Conservation (phyloP, 2,113 vertebrate genomes). For the Todiramphus saurophagus region DNA sequence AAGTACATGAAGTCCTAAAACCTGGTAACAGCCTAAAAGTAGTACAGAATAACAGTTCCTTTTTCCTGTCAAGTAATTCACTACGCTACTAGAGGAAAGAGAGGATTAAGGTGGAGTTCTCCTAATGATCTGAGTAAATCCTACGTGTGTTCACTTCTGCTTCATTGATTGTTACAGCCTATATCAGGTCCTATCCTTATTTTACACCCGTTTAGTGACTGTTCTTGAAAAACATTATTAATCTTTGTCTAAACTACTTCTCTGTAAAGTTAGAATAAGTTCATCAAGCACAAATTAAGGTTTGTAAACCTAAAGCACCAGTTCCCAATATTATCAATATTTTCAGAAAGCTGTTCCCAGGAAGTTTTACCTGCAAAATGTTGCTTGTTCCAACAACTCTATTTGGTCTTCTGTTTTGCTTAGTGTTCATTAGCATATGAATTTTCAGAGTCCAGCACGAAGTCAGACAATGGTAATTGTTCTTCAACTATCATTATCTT, state of each 20-base stretch:
- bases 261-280: background rate
- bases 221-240: background rate
- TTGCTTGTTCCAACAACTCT: conserved; percentile 36
- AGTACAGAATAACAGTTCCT: background rate
- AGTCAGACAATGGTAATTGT: conserved; percentile 33
- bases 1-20: background rate
- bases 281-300: background rate
- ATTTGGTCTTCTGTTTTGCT: conserved; percentile 52
- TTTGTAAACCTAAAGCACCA: background rate
- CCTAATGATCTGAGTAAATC: background rate
- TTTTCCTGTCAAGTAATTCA: background rate
- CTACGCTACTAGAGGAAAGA: background rate
- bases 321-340: background rate
- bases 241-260: background rate
- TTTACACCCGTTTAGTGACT: background rate
- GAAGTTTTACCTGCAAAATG: conserved; percentile 36
- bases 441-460: conserved; percentile 4
- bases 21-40: background rate
- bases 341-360: conserved; percentile 52
- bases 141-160: background rate
- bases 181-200: background rate
- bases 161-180: background rate
- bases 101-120: background rate
- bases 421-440: background rate
- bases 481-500: conserved; percentile 1